Evolutionary conservation across 2,888 invertebrate genomes (phyloP).

Genomic region (Trachelus iudaicus): DNA sequence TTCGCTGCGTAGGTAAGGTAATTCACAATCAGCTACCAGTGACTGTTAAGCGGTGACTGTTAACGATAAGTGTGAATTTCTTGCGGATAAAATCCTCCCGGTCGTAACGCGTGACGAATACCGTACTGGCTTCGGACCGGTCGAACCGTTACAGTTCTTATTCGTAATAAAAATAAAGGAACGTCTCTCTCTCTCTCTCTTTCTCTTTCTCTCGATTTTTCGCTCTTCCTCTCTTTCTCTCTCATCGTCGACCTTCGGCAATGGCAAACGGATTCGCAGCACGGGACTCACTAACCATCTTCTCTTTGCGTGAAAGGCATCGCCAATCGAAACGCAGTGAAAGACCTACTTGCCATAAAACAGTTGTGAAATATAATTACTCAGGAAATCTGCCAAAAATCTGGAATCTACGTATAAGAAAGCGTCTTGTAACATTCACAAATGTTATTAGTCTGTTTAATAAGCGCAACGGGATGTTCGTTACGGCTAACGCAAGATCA

Average conservation of each 20-base stretch:
- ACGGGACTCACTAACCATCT: background rate
- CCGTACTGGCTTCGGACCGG: background rate
- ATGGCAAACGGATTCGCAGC: background rate
- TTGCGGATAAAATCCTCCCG: background rate
- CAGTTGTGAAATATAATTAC: background rate
- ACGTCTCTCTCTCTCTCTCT: background rate
- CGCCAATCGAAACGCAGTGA: background rate
- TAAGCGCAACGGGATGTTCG: background rate
- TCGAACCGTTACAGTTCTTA: constrained; percentile 5
- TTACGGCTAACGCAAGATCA: background rate
- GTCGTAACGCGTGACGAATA: constrained; percentile 14
- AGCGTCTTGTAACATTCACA: background rate
- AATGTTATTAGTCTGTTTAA: too few species aligned
- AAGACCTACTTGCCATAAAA: background rate
- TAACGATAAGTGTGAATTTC: background rate
- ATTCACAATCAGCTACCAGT: constrained; percentile 9
- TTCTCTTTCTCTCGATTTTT: background rate
- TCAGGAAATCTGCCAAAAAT: background rate
- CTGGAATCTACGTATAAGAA: background rate
- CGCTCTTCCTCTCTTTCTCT: background rate
- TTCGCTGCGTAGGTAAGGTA: background rate
- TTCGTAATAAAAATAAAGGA: background rate
- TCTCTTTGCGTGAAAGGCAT: background rate
- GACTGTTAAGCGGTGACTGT: background rate
- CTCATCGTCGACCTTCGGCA: background rate